Conservation (phyloP, 2,797 vertebrate genomes). For the Tokudaia tokunoshimensis region DNA sequence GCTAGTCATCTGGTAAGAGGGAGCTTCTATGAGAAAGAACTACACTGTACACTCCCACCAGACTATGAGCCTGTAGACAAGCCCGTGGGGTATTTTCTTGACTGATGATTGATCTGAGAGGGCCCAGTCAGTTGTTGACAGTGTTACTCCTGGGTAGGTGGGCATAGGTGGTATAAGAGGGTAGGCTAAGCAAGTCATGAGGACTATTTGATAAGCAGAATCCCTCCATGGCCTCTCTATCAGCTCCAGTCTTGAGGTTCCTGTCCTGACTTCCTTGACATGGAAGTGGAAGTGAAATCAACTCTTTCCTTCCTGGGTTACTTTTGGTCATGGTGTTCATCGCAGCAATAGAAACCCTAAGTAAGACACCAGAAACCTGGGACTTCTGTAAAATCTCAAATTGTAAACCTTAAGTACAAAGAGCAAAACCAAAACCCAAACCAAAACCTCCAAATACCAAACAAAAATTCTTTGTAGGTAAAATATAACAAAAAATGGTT, state of each 20-base stretch:
- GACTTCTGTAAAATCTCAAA: not conserved
- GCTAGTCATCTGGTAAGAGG: not conserved
- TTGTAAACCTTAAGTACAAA: constrained; percentile 55
- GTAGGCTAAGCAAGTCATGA: not conserved
- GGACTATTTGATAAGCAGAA: not conserved
- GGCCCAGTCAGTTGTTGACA: not conserved
- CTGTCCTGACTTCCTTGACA: not conserved
- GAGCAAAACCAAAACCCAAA: constrained; percentile 14
- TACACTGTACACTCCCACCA: too few relatives aligned
- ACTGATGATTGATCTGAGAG: not conserved
- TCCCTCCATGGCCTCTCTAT: not conserved
- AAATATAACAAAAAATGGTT: not conserved
- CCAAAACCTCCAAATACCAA: not conserved
- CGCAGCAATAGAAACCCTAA: not conserved
- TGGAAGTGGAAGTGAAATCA: not conserved
- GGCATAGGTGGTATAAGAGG: not conserved
- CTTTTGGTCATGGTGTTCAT: not conserved
- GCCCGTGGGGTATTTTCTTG: not conserved
- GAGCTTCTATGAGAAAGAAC: not conserved
- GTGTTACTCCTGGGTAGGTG: not conserved
- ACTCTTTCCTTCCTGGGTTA: too few relatives aligned
- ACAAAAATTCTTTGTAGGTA: not conserved
- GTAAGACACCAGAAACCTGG: not conserved
- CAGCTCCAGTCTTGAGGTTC: not conserved
- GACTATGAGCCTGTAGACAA: not conserved